These are phyloP conservation scores for Peromyscus eremicus DNA, from an alignment of 2,797 vertebrate genomes.

Conservation along the genomic window DNA sequence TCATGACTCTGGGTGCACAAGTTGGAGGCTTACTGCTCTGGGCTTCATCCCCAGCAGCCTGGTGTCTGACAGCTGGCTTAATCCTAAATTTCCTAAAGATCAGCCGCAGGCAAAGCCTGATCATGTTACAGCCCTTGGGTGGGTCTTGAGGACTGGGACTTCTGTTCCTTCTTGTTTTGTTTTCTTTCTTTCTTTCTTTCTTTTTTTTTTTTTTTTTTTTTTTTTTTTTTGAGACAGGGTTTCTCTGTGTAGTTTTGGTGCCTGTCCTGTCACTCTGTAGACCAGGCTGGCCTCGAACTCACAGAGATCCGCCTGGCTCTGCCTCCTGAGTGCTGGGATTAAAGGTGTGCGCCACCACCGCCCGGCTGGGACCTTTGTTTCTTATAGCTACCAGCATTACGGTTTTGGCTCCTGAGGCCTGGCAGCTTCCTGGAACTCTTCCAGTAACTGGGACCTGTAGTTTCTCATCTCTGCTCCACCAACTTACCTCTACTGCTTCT, in stretches of 20 bases:
- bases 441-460: too few relatives aligned
- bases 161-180: not conserved
- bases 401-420: not conserved
- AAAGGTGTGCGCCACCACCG: too few relatives aligned
- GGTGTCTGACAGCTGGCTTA: not conserved
- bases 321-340: too few relatives aligned
- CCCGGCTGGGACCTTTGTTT: not conserved
- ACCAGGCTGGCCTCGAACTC: too few relatives aligned
- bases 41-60: not conserved
- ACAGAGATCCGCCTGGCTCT: too few relatives aligned
- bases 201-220: too few relatives aligned
- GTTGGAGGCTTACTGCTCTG: not conserved
- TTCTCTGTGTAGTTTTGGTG: too few relatives aligned
- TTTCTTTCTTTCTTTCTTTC: not conserved
- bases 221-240: not conserved
- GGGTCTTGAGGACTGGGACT: not conserved
- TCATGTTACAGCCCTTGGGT: not conserved
- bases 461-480: not conserved
- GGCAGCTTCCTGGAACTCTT: not conserved
- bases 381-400: not conserved
- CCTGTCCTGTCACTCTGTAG: too few relatives aligned
- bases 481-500: not conserved
- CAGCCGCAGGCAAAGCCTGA: not conserved
- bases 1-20: not conserved
- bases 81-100: not conserved